A percentile compares a stretch with the other conserved stretches of the same genome.
phyloP scores from a whole-genome alignment of 2,113 vertebrate genomes.

The Donacobius atricapilla region DNA sequence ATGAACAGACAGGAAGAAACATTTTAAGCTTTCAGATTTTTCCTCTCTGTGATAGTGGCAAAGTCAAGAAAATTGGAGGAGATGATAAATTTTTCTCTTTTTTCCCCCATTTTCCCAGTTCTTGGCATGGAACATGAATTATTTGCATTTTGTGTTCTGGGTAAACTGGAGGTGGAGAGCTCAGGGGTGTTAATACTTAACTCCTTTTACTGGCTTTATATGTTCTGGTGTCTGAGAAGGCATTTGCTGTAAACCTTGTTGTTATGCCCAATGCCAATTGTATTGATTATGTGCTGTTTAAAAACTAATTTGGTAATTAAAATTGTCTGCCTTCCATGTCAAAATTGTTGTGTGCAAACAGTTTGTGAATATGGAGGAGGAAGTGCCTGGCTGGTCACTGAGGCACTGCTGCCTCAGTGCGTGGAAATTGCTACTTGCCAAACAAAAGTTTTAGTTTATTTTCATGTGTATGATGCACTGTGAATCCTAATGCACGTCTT shows the following conservation, averaged over 20 bases:
- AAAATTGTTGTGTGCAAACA: background rate
- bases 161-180: background rate
- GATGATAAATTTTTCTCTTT: background rate
- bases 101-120: background rate
- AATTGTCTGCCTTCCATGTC: background rate
- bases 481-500: background rate
- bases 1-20: background rate
- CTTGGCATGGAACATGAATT: background rate
- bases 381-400: background rate
- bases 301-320: constrained; percentile 28
- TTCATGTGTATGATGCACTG: background rate
- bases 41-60: background rate
- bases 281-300: constrained; percentile 2
- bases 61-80: background rate
- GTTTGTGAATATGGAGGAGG: background rate
- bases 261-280: background rate
- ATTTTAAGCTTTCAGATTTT: background rate
- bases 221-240: background rate
- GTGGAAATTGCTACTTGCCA: background rate
- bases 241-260: background rate
- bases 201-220: background rate
- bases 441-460: background rate
- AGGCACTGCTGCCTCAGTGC: background rate
- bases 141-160: background rate
- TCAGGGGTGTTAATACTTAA: background rate